Evolutionary conservation across 2,113 vertebrate species (phyloP).

Genomic region (Neofelis nebulosa): DNA sequence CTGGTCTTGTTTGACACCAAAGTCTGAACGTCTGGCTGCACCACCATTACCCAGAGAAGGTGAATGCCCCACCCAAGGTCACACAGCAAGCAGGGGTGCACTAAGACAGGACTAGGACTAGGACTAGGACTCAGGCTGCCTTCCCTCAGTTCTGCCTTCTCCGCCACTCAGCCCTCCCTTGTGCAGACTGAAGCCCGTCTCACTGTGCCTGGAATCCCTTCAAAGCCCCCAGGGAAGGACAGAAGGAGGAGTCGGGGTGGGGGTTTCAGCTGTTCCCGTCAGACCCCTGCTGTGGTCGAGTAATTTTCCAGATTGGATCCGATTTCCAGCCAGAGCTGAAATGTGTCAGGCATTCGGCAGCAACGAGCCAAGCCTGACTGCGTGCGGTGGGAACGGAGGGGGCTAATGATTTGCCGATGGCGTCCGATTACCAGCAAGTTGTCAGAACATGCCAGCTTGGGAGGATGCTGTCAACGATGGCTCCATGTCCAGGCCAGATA

Average conservation of each 20-base stretch:
- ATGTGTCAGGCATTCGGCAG: background rate
- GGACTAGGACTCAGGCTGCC: background rate
- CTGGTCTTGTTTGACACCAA: background rate
- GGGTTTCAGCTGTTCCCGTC: background rate
- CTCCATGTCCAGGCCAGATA: background rate
- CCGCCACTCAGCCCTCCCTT: too few relatives aligned
- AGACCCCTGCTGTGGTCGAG: background rate
- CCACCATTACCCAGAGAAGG: background rate
- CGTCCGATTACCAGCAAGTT: background rate
- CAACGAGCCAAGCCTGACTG: background rate
- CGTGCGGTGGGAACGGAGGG: background rate
- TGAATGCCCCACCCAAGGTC: background rate
- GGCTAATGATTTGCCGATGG: background rate
- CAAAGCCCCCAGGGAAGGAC: background rate
- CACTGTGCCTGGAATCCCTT: background rate
- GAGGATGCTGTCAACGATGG: background rate
- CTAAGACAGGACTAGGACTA: background rate
- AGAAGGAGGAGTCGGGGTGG: background rate
- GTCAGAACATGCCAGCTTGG: background rate
- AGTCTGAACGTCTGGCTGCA: background rate
- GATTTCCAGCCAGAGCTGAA: background rate
- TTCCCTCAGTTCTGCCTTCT: background rate
- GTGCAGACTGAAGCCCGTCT: background rate
- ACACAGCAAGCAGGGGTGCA: accelerated
- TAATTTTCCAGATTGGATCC: slow-evolving; percentile 16